Evolutionary conservation across 2,888 invertebrate genomes (phyloP), one percentile per base, ranked within the genome.

Genomic region (Agriopis leucophaearia): DNA sequence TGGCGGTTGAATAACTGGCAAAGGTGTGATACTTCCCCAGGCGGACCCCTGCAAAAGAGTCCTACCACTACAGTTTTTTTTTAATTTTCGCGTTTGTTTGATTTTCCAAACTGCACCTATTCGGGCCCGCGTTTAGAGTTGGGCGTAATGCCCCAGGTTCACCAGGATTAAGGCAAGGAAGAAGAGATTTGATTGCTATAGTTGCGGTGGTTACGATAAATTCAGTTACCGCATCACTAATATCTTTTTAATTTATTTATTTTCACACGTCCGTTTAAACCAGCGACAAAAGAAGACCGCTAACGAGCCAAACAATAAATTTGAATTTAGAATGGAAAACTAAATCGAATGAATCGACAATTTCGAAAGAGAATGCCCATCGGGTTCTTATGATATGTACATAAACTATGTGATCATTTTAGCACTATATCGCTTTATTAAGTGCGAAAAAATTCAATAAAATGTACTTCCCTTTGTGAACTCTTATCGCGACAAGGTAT

Each of bases 281-380:
- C 78, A 83, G 74, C 73, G 73, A 90, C 83, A 89, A 88, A 87
- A 83, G 84, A 85, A 75, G 61, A 69, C 77, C 75, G 80, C 83
- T 89, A 89, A 89, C 88, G 88, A 89, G 85, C 80, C 80, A 79
- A 83, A 87, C 88, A 88, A 88, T 84, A 81, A 84, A 81, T 86
- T 83, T 81, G 82, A 86, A 87, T 87, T 88, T 81, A 81, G 81
- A 87, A 86, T 87, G 81, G 82, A 87, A 88, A 89, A 90, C 89
- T 90, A 90, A 89, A 88, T 86, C 88, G 87, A 82, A 89, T 90
- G 90, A 90, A 85, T 90, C 88, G 88, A 82, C 89, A 89, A 76
- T 86, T 88, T 85, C 78, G 76, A 80, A 78, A 78, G 74, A 73
- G 70, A 66, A 67, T 67, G 56, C 47, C 40, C 61, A 65, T 71